Conservation (phyloP, 2,113 vertebrate species). For the Gavialis gangeticus region DNA sequence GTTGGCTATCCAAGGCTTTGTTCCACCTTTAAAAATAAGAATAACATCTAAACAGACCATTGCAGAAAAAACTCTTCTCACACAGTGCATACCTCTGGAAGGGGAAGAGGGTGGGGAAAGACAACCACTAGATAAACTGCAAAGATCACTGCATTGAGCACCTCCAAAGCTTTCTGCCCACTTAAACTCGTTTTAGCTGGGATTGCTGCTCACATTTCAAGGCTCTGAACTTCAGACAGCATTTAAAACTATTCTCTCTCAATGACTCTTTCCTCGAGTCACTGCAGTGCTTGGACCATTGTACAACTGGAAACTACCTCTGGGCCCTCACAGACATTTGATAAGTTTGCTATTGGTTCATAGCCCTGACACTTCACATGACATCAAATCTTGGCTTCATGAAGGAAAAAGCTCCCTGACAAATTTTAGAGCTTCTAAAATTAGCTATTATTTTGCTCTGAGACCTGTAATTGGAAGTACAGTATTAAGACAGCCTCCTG, state of each 20-base stretch:
- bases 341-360: not conserved
- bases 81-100: not conserved
- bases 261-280: not conserved
- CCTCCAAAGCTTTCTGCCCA: not conserved
- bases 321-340: not conserved
- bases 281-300: not conserved
- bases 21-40: not conserved
- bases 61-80: not conserved
- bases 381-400: not conserved
- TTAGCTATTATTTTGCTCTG: not conserved
- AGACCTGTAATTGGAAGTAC: not conserved
- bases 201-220: not conserved
- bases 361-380: not conserved
- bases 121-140: not conserved
- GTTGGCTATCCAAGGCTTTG: not conserved
- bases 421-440: not conserved
- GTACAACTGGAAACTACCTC: not conserved
- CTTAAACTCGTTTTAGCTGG: not conserved
- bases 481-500: not conserved
- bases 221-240: not conserved
- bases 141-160: not conserved
- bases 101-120: not conserved
- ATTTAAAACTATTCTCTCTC: not conserved
- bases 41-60: not conserved
- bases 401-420: not conserved